phyloP scores from a whole-genome alignment of 2,888 invertebrate genomes.

The Iphiclides podalirius region DNA sequence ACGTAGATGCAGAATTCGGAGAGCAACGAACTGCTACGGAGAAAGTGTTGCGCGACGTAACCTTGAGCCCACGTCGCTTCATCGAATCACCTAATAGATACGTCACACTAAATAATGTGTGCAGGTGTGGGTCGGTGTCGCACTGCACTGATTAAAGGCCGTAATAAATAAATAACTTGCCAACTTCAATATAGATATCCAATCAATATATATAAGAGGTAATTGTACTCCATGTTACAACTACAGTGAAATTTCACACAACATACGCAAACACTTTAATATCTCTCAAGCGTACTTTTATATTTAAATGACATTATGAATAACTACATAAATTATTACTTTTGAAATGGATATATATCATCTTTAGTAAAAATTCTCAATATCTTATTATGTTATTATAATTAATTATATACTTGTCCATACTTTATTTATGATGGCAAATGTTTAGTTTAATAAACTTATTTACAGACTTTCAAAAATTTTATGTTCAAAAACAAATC shows the following conservation, averaged over 20 bases:
- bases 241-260: too few relatives aligned
- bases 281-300: too few relatives aligned
- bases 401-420: too few relatives aligned
- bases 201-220: neutral
- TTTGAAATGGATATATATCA: too few relatives aligned
- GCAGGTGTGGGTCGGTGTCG: conserved; percentile 33
- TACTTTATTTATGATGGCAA: too few relatives aligned
- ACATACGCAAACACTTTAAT: too few relatives aligned
- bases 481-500: conserved; percentile 24
- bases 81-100: conserved; percentile 67
- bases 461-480: conserved; percentile 10
- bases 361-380: too few relatives aligned
- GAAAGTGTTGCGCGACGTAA: conserved; percentile 76
- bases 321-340: too few relatives aligned
- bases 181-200: neutral
- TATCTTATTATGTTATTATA: too few relatives aligned
- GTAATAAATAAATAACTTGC: neutral
- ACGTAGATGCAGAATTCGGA: conserved; percentile 65
- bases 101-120: conserved; percentile 49
- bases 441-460: too few relatives aligned
- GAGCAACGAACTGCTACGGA: conserved; percentile 74
- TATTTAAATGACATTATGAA: too few relatives aligned
- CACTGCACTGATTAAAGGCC: conserved; percentile 5
- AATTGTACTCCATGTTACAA: conserved; percentile 1
- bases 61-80: conserved; percentile 68